Percentiles rank a stretch among this genome's conserved stretches.
Conservation (phyloP, 2,888 invertebrate species). For the Stenichneumon culpator region DNA sequence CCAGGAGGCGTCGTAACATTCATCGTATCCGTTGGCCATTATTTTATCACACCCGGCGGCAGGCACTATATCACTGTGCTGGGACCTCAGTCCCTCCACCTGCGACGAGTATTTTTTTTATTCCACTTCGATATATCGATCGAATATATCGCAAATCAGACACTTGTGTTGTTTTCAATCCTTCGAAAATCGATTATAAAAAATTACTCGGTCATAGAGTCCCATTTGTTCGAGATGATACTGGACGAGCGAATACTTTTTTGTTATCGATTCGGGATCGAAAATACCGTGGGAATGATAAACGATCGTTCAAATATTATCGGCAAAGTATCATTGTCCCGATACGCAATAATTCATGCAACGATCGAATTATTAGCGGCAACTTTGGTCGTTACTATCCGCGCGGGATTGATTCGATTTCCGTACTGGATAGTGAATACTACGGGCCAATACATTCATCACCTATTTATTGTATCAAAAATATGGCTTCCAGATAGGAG, state of each 20-base stretch:
- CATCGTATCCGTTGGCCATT: conserved; percentile 87
- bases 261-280: neutral
- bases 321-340: neutral
- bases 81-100: conserved; percentile 33
- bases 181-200: neutral
- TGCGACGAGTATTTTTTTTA: conserved; percentile 31
- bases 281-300: neutral
- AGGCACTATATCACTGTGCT: conserved; percentile 50
- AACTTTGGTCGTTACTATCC: conserved; percentile 20
- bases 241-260: conserved; percentile 5
- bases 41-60: conserved; percentile 74
- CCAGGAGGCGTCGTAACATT: conserved; percentile 90
- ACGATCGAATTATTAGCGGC: neutral
- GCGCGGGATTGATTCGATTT: conserved; percentile 71
- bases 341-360: neutral
- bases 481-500: conserved; percentile 84
- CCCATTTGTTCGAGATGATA: conserved; percentile 14
- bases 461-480: conserved; percentile 84
- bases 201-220: neutral
- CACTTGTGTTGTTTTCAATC: neutral
- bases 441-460: conserved; percentile 82
- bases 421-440: conserved; percentile 75
- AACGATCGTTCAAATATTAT: neutral
- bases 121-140: neutral
- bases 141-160: neutral